These are phyloP conservation scores for Solenodon paradoxus DNA, from an alignment of 2,113 vertebrate genomes.

Conservation along the genomic window DNA sequence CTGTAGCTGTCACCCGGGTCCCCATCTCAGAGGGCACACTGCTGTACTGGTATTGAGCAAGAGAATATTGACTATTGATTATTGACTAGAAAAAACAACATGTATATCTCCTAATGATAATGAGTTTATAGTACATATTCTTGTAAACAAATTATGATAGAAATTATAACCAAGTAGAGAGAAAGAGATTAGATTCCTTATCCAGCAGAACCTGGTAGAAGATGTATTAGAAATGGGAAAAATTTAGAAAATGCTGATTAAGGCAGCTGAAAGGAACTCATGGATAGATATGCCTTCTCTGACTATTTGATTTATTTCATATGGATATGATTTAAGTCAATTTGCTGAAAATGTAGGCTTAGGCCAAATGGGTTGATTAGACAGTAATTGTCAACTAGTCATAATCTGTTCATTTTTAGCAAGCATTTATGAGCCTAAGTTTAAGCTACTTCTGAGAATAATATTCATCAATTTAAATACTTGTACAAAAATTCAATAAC, in stretches of 20 bases:
- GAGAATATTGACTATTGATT: background rate
- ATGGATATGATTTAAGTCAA: background rate
- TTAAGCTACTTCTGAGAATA: constrained; percentile 57
- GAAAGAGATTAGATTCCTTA: background rate
- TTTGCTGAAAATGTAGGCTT: constrained; percentile 45
- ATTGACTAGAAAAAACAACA: background rate
- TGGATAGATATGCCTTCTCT: background rate
- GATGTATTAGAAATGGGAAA: background rate
- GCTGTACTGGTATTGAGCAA: background rate
- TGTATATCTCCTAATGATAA: background rate
- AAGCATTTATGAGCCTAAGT: constrained; percentile 48
- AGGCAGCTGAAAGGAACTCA: background rate
- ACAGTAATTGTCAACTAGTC: constrained; percentile 38
- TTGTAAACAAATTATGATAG: background rate
- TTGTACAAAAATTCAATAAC: constrained; percentile 79
- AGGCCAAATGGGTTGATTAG: constrained; percentile 40
- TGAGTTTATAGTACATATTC: background rate
- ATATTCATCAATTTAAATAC: constrained; percentile 76
- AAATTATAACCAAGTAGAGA: background rate
- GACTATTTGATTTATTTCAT: constrained; percentile 45
- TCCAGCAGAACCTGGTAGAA: background rate
- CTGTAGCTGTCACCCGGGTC: background rate
- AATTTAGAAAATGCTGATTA: constrained; percentile 20
- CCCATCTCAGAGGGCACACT: background rate
- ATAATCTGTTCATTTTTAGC: constrained; percentile 42